A percentile compares a stretch with the other conserved stretches of the same genome.
phyloP scores from a whole-genome alignment of 53 echinoderm and acorn worm species.

The Crossaster papposus region DNA sequence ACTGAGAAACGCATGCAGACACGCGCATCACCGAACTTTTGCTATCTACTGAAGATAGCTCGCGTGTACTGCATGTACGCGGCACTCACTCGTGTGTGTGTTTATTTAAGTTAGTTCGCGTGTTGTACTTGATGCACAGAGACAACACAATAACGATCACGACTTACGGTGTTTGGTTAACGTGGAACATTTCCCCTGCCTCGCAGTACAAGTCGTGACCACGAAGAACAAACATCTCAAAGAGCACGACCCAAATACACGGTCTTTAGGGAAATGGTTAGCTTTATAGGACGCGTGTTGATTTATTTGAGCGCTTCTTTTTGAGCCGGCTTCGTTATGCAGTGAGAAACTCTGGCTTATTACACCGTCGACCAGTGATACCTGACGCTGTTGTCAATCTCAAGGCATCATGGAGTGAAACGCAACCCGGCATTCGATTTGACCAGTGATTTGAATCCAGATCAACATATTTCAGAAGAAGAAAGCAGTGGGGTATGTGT shows the following conservation, averaged over 20 bases:
- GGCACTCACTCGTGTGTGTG: background rate
- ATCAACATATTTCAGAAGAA: no score
- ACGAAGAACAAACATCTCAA: background rate
- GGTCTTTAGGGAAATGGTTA: background rate
- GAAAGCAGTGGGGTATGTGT: no score
- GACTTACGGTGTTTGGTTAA: background rate
- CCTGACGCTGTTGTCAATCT: no score
- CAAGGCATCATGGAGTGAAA: no score
- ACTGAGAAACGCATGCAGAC: background rate
- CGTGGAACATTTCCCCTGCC: background rate
- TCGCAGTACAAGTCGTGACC: background rate
- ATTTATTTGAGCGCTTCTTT: no score
- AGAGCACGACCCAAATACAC: background rate
- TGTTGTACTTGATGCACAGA: no score
- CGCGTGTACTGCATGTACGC: background rate
- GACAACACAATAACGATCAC: background rate
- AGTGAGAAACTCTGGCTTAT: no score
- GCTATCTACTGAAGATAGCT: background rate
- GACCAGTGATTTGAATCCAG: no score
- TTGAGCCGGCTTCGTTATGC: no score
- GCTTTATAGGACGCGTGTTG: background rate
- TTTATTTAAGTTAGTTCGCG: no score
- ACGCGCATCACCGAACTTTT: background rate
- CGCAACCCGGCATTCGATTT: no score
- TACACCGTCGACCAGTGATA: no score